Base-by-base conservation (phyloP, 2,888 invertebrate genomes). In the Ganaspis brasiliensis region DNA sequence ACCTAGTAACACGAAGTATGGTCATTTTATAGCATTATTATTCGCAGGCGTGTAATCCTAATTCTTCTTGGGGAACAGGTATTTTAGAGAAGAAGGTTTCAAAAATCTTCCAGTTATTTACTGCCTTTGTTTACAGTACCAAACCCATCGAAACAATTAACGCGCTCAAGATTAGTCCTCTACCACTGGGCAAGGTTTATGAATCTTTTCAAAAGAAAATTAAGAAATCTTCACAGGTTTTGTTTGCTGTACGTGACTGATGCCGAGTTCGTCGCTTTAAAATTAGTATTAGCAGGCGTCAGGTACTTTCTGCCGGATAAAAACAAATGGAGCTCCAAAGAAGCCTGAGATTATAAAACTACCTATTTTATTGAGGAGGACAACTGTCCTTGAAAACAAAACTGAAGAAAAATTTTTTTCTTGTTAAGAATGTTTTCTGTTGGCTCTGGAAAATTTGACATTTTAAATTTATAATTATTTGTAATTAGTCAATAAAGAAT, bases 11-110 rank as follows among this genome's bases (percentile, higher is more conserved):
- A 81, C 77, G 79, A 75, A 73, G 79, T 9, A 9, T 16, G 52
- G 67, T 14, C 8, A 67, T 67, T 67, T 67, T 24, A 45, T 76
- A 82, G 81, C 82, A 83, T 84, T 85, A 85, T 87, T 85, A 86
- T 86, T 85, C 81, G 79, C 79, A 86, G 84, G 82, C 87, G 82
- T 86, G 87, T 86, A 87, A 87, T 87, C 86, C 86, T 86, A 87
- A 87, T 87, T 87, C 84, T 73, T 73, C 81, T 79, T 61, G 57
- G 63, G 74, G 74, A 80, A 75, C 83, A 84, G 84, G 84, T 84
- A 83, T 78, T 26, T 35, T 21, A 9, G 55, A 8, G n/a, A 61
- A 19, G 31, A 37, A 35, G n/a, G 31, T 61, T 35, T 37, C 56
- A 37, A 35, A 19, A n/a, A 24, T 52, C 56, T 12, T 49, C 40